Evolutionary conservation across 92 coral and sea anemone genomes (phyloP), one percentile per base, ranked within the genome.

Genomic region (Zoanthus gigantus): DNA sequence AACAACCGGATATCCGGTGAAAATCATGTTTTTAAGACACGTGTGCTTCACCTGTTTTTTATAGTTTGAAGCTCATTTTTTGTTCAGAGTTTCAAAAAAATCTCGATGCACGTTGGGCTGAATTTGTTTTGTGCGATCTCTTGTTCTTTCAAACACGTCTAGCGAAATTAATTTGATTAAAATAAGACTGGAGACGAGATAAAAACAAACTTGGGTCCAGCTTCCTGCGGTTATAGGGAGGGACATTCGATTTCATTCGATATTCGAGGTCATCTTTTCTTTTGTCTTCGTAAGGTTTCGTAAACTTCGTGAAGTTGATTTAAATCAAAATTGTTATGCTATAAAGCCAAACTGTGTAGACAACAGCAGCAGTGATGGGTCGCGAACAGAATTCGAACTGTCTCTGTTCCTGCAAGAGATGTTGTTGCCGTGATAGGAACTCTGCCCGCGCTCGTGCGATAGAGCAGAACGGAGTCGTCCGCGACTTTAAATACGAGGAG

Each of bases 331-430:
- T 44, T 61, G 23, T 58, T 12, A 65, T 32, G 32, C 12, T 74
- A n/a, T 74, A 8, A 74, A 47, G 15, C n/a, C 30, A 74, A 46
- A 74, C 5, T 73, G 30, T 14, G 23, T 52, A 73, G 6, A 45
- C 15, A 9, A 17, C 18, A 45, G 83, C 3, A 31, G 17, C 71
- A 78, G 58, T 12, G 4, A 81, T 81, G 85, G 85, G 74, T 66
- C 73, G 60, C 34, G 85, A 81, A 53, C 74, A 81, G 44, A 81
- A 81, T 47, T 65, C 74, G 5, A 81, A 81, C 75, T 81, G 85
- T 23, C 30, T 45, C 29, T 81, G 85, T 11, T 65, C 63, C 61
- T 81, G 85, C 37, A 81, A 66, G 16, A 42, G 75, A 12, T 81
- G 85, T 7, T 81, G 85, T 7, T 81, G 85, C 28, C 75, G 61